These are phyloP conservation scores for Myripristis jacobus DNA, from an alignment of 2,797 vertebrate species.

Conservation along the genomic window DNA sequence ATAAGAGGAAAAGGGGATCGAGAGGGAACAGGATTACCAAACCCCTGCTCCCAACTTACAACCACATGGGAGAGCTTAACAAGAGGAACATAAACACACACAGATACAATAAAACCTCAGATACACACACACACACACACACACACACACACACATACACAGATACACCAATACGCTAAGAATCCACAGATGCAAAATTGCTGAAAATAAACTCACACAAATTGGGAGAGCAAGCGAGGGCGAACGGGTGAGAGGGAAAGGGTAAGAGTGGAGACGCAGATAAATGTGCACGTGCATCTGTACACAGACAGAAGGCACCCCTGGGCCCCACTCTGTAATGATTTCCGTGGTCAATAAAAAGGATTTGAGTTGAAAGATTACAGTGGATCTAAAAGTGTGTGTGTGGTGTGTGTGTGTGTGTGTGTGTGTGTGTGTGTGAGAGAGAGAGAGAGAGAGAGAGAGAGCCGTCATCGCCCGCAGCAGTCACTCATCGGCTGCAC, in stretches of 20 bases:
- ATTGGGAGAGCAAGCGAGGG: not conserved
- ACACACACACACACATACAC: conserved; percentile 10
- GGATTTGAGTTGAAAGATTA: conserved; percentile 67
- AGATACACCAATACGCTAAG: not conserved
- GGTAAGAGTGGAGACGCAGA: not conserved
- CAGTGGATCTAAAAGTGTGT: conserved; percentile 8
- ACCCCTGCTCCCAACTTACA: conserved; percentile 58
- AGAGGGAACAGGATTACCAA: conserved; percentile 65
- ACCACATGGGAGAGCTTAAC: conserved; percentile 51
- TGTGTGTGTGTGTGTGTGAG: not conserved
- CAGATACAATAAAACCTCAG: not conserved
- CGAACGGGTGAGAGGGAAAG: conserved; percentile 37
- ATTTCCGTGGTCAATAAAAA: conserved; percentile 64
- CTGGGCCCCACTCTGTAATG: conserved; percentile 39
- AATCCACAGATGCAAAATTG: too few species aligned
- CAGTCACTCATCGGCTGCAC: conserved; percentile 52
- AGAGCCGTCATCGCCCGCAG: conserved; percentile 59
- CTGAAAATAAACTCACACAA: not conserved
- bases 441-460: conserved; percentile 1
- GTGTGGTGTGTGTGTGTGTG: conserved; percentile 6
- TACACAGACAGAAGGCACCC: conserved; percentile 32
- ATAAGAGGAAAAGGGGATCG: conserved; percentile 52
- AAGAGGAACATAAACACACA: conserved; percentile 41
- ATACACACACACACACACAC: conserved; percentile 21
- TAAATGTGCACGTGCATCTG: not conserved